Conservation (phyloP, 2,113 vertebrate genomes). For the Sinocyclocheilus grahami region DNA sequence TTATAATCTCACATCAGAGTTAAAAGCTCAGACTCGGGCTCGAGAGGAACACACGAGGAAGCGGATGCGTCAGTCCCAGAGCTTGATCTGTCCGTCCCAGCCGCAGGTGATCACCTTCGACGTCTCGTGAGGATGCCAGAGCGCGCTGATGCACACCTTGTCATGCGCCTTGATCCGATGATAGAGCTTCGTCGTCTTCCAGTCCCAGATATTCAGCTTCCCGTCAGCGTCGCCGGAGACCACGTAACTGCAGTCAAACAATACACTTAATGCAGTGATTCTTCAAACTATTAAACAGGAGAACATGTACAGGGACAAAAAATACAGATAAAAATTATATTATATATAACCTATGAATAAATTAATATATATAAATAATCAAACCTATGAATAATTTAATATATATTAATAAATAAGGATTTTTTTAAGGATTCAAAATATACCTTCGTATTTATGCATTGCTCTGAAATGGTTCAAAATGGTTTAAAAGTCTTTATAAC, state of each 20-base stretch:
- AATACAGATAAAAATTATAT: too few species aligned
- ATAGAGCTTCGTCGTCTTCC: slow-evolving; percentile 99
- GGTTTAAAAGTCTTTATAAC: too few species aligned
- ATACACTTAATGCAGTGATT: too few species aligned
- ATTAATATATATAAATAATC: too few species aligned
- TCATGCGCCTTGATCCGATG: slow-evolving; percentile 97
- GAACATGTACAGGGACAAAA: too few species aligned
- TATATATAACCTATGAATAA: too few species aligned
- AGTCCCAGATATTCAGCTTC: slow-evolving; percentile 98
- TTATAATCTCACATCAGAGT: neutral
- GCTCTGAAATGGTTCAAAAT: neutral
- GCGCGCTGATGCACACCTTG: slow-evolving; percentile 96
- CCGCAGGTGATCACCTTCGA: slow-evolving; percentile 98
- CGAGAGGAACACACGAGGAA: too few species aligned
- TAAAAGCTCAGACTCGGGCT: neutral
- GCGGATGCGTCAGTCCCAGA: slow-evolving; percentile 84
- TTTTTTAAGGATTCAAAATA: neutral
- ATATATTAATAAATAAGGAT: too few species aligned
- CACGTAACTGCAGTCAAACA: slow-evolving; percentile 65
- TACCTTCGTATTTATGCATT: neutral
- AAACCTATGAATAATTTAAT: too few species aligned
- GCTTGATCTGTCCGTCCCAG: slow-evolving; percentile 81
- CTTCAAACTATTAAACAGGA: too few species aligned
- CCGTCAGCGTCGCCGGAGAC: slow-evolving; percentile 98
- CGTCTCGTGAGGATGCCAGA: slow-evolving; percentile 98